Conservation (phyloP, 1,140 invertebrate genomes). For the Eubasilissa regina region DNA sequence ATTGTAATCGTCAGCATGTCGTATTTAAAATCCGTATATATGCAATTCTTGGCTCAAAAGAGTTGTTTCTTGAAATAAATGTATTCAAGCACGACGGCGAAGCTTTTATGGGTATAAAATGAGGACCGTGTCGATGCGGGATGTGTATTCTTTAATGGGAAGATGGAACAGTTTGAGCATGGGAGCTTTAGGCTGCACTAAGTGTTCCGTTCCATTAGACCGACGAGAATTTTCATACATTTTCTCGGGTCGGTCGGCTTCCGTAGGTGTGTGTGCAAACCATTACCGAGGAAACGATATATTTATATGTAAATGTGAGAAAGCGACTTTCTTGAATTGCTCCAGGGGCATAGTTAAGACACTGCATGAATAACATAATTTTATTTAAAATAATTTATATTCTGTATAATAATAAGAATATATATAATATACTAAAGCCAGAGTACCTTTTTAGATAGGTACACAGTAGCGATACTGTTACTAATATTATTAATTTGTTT, state of each 20-base stretch:
- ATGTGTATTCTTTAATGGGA: conserved; percentile 47
- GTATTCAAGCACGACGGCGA: conserved; percentile 13
- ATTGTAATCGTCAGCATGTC: no score
- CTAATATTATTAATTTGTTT: no score
- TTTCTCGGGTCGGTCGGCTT: conserved; percentile 46
- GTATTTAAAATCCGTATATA: no score
- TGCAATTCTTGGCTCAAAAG: conserved; percentile 5
- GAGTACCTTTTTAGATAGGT: no score
- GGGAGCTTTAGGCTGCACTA: conserved; percentile 51
- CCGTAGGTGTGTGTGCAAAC: conserved; percentile 51
- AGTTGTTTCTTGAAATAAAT: conserved; percentile 15
- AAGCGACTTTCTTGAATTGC: neutral
- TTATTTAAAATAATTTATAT: neutral
- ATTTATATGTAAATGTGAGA: conserved; percentile 48
- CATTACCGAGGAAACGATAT: conserved; percentile 54
- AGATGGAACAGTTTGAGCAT: conserved; percentile 53
- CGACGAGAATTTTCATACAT: conserved; percentile 60
- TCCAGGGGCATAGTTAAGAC: neutral
- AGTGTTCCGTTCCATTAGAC: conserved; percentile 60
- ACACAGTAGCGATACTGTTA: no score
- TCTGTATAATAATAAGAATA: no score
- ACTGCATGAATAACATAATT: neutral
- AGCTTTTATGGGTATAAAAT: conserved; percentile 13
- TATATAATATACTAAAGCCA: no score
- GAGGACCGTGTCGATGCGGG: conserved; percentile 4